Evolutionary conservation across 2,797 vertebrate genomes (phyloP), one percentile per base, ranked within the genome.

Genomic region (Sandelia bainsii): DNA sequence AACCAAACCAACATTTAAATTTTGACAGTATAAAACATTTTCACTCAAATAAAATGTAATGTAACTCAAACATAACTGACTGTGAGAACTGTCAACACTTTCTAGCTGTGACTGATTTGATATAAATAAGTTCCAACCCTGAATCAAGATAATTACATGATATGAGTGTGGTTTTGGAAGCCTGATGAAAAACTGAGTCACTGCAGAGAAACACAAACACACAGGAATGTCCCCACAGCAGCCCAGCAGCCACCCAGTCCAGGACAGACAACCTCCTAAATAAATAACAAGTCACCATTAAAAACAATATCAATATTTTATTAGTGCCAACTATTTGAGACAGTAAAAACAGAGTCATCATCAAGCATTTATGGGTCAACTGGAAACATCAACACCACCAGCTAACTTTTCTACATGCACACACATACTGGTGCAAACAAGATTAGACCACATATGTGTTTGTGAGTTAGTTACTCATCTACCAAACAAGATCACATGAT

Each of bases 301-400:
- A 76, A 83, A 79, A 77, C 22, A 67, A 74, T 29, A 77, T 82
- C 13, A 79, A 64, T 64, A 79, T 64, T 90, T 91, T 88, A 86
- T 86, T 86, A 77, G 67, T 76, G 45, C 8, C 40, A 65, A 49
- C 13, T 25, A 62, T 44, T 14, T 14, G 57, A 81, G 32, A 63
- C 39, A 78, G 70, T 65, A 81, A 81, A 80, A 81, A 77, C 25
- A 13, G 13, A 34, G 22, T 74, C 48, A 54, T 9, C 25, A 32
- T 72, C 29, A 8, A 49, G 10, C 48, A 48, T 75, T 66, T 12
- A 53, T 39, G 57, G 25, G 46, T 58, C 74, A 65, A 50, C 27
- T 67, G 1, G 12, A 81, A 62, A 73, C 57, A 64, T 13, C 49
- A 53, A 62, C 22, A 72, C n/a, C 32, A 57, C 12, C 0, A 65